Evolutionary conservation across 2,888 invertebrate species (phyloP), one percentile per base, ranked within the genome.

Genomic region (Hemaris fuciformis): DNA sequence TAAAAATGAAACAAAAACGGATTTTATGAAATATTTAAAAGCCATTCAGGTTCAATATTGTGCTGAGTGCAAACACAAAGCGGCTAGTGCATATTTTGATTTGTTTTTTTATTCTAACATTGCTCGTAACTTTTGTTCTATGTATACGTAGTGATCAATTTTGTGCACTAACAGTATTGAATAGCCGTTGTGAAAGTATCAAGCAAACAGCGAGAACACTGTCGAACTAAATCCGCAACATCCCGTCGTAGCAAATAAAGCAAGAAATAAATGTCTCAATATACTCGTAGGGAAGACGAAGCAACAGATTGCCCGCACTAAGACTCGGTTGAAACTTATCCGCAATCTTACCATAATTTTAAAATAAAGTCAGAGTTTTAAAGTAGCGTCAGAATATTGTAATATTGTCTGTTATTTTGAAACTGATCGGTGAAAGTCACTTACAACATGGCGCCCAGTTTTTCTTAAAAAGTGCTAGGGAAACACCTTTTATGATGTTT

Each of bases 241-340:
- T 67, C 62, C 59, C 67, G 64, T 63, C 63, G 68, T 57, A 65
- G 67, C 75, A 74, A 79, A 81, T 78, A 81, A 79, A 79, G 77
- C 72, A 73, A 67, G 67, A 71, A 78, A 78, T 80, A 78, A 77
- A 72, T 72, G 73, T 76, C 75, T 78, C 80, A 79, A 77, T 82
- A 79, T 74, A 72, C 66, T 59, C 66, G n/a, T n/a, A n/a, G n/a
- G n/a, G n/a, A n/a, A n/a, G n/a, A n/a, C 65, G 69, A 71, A 73
- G 75, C 74, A 75, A 75, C 74, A 75, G 74, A 70, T 74, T 73
- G 75, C 60, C 48, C 57, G 56, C 56, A 56, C 41, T 59, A 34
- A 60, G 59, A 64, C 58, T 66, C n/a, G n/a, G n/a, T n/a, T 18
- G 13, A 25, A 31, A 56, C 31, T 31, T 22, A 20, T 20, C 13